Conservation (phyloP, 2,797 vertebrate species). For the Crenichthys baileyi region DNA sequence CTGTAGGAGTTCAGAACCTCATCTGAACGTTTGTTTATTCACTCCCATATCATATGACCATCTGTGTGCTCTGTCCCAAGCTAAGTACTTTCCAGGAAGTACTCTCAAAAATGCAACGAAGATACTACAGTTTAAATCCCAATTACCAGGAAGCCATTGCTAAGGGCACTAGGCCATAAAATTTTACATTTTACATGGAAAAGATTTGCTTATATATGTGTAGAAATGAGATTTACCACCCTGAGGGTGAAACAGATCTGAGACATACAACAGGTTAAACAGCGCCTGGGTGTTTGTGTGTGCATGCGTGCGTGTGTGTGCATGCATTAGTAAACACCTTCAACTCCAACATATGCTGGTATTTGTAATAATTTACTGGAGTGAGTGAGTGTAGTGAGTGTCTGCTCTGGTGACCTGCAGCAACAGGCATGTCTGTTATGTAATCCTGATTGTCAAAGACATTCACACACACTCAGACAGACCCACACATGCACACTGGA, state of each 20-base stretch:
- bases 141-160: slow-evolving; percentile 11
- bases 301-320: not conserved
- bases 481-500: slow-evolving; percentile 9
- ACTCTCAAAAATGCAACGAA: slow-evolving; percentile 12
- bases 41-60: slow-evolving; percentile 14
- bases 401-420: slow-evolving; percentile 57
- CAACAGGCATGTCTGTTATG: slow-evolving; percentile 67
- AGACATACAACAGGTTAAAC: not conserved
- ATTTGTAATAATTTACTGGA: slow-evolving; percentile 55
- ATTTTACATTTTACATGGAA: slow-evolving; percentile 5
- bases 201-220: slow-evolving; percentile 1
- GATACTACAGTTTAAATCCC: not conserved
- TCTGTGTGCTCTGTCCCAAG: slow-evolving; percentile 15
- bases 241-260: slow-evolving; percentile 10
- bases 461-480: slow-evolving; percentile 53
- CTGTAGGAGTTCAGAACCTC: not conserved
- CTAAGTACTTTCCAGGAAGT: slow-evolving; percentile 26
- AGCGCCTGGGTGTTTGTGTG: not conserved
- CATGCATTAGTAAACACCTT: slow-evolving; percentile 5
- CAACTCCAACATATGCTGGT: slow-evolving; percentile 21
- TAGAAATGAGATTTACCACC: not conserved
- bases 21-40: slow-evolving; percentile 14
- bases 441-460: slow-evolving; percentile 67
- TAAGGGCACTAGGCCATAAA: slow-evolving; percentile 9
- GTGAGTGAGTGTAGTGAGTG: slow-evolving; percentile 21